phyloP scores from a whole-genome alignment of 2,113 vertebrate species.

The Gopherus evgoodei region DNA sequence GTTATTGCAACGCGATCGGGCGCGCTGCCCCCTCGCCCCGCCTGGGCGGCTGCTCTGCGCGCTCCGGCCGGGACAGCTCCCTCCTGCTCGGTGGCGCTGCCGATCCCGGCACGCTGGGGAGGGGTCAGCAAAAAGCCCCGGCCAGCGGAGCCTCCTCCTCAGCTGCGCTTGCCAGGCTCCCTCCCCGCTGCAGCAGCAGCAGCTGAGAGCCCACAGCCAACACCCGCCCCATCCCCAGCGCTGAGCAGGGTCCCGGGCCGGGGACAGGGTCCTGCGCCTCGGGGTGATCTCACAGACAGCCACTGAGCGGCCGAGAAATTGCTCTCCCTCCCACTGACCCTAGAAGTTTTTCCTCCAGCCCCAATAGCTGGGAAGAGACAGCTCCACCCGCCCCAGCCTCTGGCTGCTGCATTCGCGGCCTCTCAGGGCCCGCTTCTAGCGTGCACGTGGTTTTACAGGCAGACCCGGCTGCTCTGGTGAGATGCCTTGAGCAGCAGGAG shows the following conservation, averaged over 20 bases:
- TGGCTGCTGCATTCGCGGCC: not conserved
- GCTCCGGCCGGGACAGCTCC: not conserved
- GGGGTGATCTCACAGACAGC: constrained; percentile 13
- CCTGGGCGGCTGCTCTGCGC: not conserved
- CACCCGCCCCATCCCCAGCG: not conserved
- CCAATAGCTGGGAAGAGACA: not conserved
- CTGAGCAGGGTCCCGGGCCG: not conserved
- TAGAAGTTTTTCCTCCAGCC: not conserved
- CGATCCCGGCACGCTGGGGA: not conserved
- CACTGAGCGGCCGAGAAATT: not conserved
- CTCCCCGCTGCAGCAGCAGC: not conserved
- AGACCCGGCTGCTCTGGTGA: accelerated
- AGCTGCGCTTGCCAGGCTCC: not conserved
- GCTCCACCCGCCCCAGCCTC: not conserved
- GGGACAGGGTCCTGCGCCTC: constrained; percentile 7
- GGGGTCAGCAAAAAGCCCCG: not conserved
- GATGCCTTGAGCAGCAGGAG: not conserved
- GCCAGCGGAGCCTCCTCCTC: not conserved
- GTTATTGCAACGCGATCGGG: not conserved
- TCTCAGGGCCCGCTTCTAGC: not conserved
- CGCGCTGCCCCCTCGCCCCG: not conserved
- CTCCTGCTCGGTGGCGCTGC: not conserved
- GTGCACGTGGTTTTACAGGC: accelerated
- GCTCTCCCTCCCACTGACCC: not conserved
- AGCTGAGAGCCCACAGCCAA: not conserved